Conservation (phyloP, 2,888 invertebrate species). For the Glyphotaelius pellucidus region DNA sequence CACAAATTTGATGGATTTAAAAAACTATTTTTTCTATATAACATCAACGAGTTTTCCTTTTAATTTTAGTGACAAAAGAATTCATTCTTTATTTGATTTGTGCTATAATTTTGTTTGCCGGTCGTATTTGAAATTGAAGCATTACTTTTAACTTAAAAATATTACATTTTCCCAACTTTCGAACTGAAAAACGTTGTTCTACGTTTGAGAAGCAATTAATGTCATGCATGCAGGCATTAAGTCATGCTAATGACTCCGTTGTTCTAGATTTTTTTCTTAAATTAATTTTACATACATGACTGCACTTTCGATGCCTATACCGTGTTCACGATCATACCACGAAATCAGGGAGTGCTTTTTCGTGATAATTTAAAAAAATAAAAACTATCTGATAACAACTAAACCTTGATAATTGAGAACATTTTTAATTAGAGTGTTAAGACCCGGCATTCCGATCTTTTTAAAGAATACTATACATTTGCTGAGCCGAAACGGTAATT, state of each 20-base stretch:
- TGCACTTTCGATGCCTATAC: neutral
- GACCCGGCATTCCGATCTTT: no score
- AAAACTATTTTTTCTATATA: no score
- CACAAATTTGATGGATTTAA: no score
- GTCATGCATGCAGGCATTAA: no score
- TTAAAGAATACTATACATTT: no score
- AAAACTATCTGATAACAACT: no score
- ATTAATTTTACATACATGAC: neutral
- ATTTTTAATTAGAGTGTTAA: no score
- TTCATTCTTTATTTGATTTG: neutral
- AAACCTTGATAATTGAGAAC: no score
- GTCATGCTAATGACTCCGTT: neutral
- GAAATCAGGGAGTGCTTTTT: neutral
- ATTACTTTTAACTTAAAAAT: neutral
- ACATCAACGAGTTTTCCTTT: no score
- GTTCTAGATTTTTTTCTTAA: neutral
- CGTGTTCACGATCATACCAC: neutral
- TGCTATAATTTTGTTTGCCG: neutral
- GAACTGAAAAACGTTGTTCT: neutral
- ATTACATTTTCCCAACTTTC: neutral
- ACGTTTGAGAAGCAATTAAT: neutral
- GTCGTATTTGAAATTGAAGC: neutral
- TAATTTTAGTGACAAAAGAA: no score
- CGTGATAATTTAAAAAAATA: neutral
- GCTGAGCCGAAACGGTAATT: no score